Base-by-base conservation (phyloP, 1,140 invertebrate species). In the Aphelinus atriplicis region DNA sequence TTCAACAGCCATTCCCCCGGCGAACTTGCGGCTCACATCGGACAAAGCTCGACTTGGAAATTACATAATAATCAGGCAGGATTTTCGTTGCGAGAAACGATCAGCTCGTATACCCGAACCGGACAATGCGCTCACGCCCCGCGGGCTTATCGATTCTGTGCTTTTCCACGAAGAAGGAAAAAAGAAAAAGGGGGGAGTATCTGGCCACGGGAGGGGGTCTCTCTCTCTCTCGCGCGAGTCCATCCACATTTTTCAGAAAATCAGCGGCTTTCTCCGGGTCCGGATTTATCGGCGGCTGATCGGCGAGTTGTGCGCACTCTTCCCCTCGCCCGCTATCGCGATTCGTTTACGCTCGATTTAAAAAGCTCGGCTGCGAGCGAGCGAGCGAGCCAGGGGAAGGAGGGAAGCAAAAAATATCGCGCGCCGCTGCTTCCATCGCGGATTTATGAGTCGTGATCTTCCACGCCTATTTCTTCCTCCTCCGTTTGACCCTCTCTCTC, bases 371-470 rank as follows among this genome's bases (percentile, higher is more conserved):
- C 42, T 46, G 62, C 1, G 26, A 7, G 43, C 55, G 10, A 47
- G 6, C 66, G 66, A n/a, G 26, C 65, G 50, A 65, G 50, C 48
- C 45, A 53, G 67, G 42, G 71, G 10, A 45, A 64, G 69, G 61
- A 9, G 51, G 51, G 9, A 9, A 53, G 9, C 51, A 53, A 53
- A 77, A 76, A 74, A 73, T 61, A 71, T 66, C 62, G n/a, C 60
- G 6, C 26, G 57, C 67, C 26, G 67, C 67, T 60, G 55, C 62
- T 72, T 65, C 71, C 62, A 72, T 72, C 71, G 71, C 71, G 55
- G 71, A 73, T 73, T 73, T 73, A 73, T 73, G 71, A 73, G 64
- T 73, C 71, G 64, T 73, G 71, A 73, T 73, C 63, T 66, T 73
- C 71, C 71, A 73, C 71, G 71, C 71, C 71, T 73, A 67, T 73